Evolutionary conservation across 2,113 vertebrate species (phyloP).

Genomic region (Lutjanus erythropterus): DNA sequence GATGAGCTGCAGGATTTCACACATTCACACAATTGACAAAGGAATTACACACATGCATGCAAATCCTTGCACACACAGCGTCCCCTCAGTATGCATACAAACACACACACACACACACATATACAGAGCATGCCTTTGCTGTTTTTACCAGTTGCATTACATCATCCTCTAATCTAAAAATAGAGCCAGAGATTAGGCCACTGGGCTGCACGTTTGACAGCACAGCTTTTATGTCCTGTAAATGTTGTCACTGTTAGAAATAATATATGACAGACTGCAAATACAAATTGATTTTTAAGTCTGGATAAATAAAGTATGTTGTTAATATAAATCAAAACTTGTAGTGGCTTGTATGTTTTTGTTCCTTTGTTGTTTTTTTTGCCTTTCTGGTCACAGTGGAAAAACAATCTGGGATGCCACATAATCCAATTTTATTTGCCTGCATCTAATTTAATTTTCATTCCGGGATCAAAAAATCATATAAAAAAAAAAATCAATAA

Average conservation of each 20-base stretch:
- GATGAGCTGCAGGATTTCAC: slow-evolving; percentile 60
- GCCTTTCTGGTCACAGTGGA: not conserved
- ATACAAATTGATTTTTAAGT: not conserved
- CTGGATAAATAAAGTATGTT: no score
- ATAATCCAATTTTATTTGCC: not conserved
- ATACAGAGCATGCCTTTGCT: slow-evolving; percentile 33
- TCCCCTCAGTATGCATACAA: not conserved
- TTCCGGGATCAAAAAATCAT: slow-evolving; percentile 21
- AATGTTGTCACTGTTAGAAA: not conserved
- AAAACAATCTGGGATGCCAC: not conserved
- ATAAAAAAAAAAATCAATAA: not conserved
- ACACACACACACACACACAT: not conserved
- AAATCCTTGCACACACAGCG: not conserved
- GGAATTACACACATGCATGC: slow-evolving; percentile 42
- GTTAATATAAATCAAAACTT: not conserved
- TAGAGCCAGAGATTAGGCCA: slow-evolving; percentile 67
- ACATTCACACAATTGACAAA: slow-evolving; percentile 25
- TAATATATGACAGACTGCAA: not conserved
- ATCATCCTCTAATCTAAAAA: slow-evolving; percentile 74
- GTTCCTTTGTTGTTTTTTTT: not conserved
- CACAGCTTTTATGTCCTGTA: not conserved
- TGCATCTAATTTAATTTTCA: slow-evolving; percentile 3
- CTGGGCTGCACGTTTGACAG: slow-evolving; percentile 51
- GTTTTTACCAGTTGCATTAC: slow-evolving; percentile 55
- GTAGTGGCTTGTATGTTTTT: not conserved